These are phyloP conservation scores for Orthosia incerta DNA, from an alignment of 2,888 invertebrate species.

Conservation along the genomic window DNA sequence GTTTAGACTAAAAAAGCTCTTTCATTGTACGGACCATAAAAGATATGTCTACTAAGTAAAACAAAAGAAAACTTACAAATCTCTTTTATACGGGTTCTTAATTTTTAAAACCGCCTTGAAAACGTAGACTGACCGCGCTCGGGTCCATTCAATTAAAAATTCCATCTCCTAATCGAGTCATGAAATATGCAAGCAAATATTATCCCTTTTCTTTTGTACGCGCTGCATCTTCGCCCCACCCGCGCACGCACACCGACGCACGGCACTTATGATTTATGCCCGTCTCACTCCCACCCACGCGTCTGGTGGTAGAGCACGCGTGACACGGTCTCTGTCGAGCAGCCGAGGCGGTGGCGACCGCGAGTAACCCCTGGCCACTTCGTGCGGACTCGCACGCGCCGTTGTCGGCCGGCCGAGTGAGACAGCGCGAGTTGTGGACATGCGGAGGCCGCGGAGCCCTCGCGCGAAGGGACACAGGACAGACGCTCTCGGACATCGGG, in stretches of 20 bases:
- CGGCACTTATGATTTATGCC: constrained; percentile 85
- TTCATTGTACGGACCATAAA: constrained; percentile 32
- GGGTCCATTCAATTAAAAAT: constrained; percentile 90
- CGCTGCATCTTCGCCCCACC: constrained; percentile 91
- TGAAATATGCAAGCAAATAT: constrained; percentile 91
- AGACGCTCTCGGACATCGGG: constrained; percentile 91
- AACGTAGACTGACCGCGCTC: constrained; percentile 84
- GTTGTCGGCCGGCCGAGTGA: constrained; percentile 88
- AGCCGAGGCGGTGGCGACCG: constrained; percentile 89
- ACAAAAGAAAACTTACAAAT: constrained; percentile 58
- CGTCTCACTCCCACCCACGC: constrained; percentile 81
- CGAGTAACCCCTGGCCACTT: constrained; percentile 91
- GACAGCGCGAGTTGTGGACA: constrained; percentile 88
- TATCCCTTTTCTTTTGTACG: constrained; percentile 91
- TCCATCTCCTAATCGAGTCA: constrained; percentile 91
- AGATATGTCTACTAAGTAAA: constrained; percentile 48
- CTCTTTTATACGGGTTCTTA: constrained; percentile 57
- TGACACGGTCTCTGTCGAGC: constrained; percentile 83
- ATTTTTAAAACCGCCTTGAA: constrained; percentile 67
- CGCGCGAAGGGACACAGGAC: constrained; percentile 91
- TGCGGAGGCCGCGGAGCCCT: constrained; percentile 89
- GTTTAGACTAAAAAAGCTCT: constrained; percentile 22
- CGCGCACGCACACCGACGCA: constrained; percentile 91
- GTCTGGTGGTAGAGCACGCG: constrained; percentile 72
- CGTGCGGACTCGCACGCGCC: constrained; percentile 90